These are phyloP conservation scores for Nephrotoma flavescens DNA, from an alignment of 2,888 invertebrate genomes.

Conservation along the genomic window DNA sequence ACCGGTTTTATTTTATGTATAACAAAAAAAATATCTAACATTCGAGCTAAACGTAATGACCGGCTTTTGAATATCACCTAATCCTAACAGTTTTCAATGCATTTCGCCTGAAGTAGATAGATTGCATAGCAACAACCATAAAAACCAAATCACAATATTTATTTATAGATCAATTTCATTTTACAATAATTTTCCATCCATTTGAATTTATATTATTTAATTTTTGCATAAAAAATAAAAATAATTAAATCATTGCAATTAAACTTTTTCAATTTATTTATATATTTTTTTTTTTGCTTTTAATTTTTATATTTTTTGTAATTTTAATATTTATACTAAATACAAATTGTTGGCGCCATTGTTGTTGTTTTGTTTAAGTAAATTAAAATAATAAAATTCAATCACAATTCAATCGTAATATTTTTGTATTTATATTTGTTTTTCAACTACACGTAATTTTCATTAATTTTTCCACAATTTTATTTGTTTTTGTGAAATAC, in stretches of 20 bases:
- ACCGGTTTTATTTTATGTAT: too few relatives aligned
- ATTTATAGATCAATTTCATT: neutral
- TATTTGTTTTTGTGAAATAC: neutral
- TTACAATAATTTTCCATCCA: neutral
- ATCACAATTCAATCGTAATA: neutral
- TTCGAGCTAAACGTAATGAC: too few relatives aligned
- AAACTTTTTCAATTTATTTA: neutral
- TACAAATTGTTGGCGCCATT: neutral
- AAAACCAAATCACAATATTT: neutral
- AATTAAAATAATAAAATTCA: neutral
- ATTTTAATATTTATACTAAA: neutral
- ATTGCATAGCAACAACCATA: neutral
- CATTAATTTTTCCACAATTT: neutral
- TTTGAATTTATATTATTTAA: neutral
- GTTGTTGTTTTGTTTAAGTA: neutral
- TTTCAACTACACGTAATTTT: neutral
- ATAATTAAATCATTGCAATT: neutral
- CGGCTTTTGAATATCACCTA: too few relatives aligned
- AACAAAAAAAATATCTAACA: too few relatives aligned
- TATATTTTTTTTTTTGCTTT: neutral
- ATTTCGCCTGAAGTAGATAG: too few relatives aligned
- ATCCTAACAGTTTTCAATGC: too few relatives aligned
- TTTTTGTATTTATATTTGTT: neutral
- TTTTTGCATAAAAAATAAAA: neutral
- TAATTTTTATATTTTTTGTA: neutral